Evolutionary conservation across 2,113 vertebrate genomes (phyloP).

Genomic region (Indri indri): DNA sequence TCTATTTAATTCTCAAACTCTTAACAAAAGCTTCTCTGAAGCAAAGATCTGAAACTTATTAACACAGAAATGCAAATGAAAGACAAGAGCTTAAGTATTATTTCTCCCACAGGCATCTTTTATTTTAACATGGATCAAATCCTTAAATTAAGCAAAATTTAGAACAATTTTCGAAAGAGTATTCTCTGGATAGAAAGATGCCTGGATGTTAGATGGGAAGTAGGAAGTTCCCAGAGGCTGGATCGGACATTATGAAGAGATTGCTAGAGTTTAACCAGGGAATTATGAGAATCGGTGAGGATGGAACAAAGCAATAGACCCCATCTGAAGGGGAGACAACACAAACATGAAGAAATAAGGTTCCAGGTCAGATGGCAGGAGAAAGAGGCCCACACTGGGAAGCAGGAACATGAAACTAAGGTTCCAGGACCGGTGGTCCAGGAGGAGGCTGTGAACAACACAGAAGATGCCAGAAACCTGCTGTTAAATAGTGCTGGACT

Average conservation of each 20-base stretch:
- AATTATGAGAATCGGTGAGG: not conserved
- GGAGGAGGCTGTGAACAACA: not conserved
- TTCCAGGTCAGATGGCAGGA: not conserved
- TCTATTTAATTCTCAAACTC: not conserved
- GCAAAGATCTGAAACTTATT: not conserved
- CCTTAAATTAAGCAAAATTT: not conserved
- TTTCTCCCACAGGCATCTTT: not conserved
- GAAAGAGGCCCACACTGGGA: not conserved
- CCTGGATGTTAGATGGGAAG: too few species aligned
- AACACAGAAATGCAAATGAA: not conserved
- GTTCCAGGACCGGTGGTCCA: not conserved
- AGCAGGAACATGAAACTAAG: rapidly evolving
- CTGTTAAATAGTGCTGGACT: not conserved
- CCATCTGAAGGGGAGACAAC: not conserved
- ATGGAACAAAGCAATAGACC: not conserved
- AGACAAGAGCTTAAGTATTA: not conserved
- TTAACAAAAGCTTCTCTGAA: not conserved
- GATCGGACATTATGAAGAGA: too few species aligned
- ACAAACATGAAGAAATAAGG: not conserved
- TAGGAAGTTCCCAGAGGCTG: not conserved
- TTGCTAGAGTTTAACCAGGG: not conserved
- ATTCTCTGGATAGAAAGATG: not conserved
- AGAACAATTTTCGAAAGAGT: not conserved
- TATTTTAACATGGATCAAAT: not conserved
- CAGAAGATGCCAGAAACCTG: not conserved